phyloP scores from a whole-genome alignment of 1,140 invertebrate genomes.

The Colletes latitarsis region DNA sequence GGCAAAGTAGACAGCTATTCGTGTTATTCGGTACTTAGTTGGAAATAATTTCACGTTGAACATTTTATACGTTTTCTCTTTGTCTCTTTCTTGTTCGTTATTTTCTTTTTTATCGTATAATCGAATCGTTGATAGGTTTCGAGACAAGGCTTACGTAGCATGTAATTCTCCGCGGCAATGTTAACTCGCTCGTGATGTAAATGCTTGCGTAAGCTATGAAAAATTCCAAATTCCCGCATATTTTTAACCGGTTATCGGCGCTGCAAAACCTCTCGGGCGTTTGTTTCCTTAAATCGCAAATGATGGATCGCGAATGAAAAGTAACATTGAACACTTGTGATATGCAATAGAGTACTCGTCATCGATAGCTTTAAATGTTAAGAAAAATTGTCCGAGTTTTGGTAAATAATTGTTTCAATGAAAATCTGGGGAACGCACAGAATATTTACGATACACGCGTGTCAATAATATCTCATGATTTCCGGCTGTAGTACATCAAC shows the following conservation, averaged over 20 bases:
- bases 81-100: background rate
- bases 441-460: too few species aligned
- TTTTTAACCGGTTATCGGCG: constrained; percentile 18
- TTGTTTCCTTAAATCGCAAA: constrained; percentile 13
- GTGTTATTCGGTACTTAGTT: too few species aligned
- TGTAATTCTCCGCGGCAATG: background rate
- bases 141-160: background rate
- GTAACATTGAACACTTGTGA: too few species aligned
- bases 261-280: constrained; percentile 1
- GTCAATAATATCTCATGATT: too few species aligned
- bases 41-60: too few species aligned
- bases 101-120: background rate
- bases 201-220: constrained; percentile 28
- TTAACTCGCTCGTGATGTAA: constrained; percentile 5
- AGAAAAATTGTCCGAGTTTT: background rate
- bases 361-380: background rate
- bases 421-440: too few species aligned
- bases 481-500: too few species aligned
- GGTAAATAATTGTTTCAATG: too few species aligned
- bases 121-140: background rate
- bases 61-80: background rate
- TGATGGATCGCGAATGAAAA: background rate
- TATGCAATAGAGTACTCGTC: background rate
- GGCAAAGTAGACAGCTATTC: too few species aligned
- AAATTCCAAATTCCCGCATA: constrained; percentile 19